These are phyloP conservation scores for Channa maculata DNA, from an alignment of 2,113 vertebrate genomes.

Conservation along the genomic window DNA sequence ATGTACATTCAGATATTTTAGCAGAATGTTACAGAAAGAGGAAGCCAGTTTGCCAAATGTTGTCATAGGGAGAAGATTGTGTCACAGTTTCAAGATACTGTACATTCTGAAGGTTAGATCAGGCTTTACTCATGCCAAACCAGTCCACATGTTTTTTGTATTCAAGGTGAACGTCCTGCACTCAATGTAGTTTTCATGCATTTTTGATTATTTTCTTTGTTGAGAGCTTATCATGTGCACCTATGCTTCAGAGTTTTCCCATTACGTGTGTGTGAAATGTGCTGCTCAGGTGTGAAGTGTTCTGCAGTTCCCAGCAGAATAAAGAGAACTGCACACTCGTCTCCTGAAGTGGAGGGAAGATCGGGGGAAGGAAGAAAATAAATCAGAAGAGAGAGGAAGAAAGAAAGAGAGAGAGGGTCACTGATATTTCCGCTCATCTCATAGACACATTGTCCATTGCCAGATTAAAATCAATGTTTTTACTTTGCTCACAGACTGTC, in stretches of 20 bases:
- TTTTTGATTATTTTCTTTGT: conserved; percentile 16
- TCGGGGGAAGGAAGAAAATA: not conserved
- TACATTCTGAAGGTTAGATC: not conserved
- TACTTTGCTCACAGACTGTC: conserved; percentile 8
- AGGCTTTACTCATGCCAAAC: conserved; percentile 8
- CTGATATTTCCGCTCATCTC: conserved; percentile 5
- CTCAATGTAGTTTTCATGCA: conserved; percentile 17
- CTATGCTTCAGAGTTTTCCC: conserved; percentile 37
- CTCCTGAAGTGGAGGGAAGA: not conserved
- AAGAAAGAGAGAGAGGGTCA: conserved; percentile 1
- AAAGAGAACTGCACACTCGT: conserved; percentile 21
- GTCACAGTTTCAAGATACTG: conserved; percentile 1
- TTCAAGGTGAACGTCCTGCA: not conserved
- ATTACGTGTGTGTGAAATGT: conserved; percentile 68
- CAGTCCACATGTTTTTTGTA: too few species aligned
- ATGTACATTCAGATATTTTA: conserved; percentile 55
- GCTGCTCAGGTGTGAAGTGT: conserved; percentile 71
- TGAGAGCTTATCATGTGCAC: conserved; percentile 13
- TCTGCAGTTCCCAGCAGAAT: conserved; percentile 45
- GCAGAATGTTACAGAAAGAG: conserved; percentile 22
- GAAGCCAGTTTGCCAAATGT: conserved; percentile 23
- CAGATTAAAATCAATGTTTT: conserved; percentile 22
- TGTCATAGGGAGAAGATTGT: not conserved
- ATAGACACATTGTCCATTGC: conserved; percentile 13
- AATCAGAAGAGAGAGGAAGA: not conserved